phyloP scores from a whole-genome alignment of 2,113 vertebrate species.

The Phainopepla nitens region DNA sequence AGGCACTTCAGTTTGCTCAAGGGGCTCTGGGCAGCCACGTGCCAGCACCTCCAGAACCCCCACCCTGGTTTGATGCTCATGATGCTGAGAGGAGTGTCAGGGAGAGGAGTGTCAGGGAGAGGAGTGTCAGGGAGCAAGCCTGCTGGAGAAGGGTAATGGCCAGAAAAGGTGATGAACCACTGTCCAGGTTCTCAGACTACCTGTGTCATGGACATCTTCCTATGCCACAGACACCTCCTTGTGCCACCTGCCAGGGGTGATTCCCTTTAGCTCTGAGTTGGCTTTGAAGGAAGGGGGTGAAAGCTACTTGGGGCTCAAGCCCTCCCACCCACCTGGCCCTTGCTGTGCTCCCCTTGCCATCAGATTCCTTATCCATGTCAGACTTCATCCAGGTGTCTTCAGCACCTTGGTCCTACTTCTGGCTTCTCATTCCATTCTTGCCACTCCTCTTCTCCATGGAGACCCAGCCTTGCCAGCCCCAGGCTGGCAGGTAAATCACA shows the following conservation, averaged over 20 bases:
- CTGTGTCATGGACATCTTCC: background rate
- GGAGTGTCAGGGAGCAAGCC: accelerated
- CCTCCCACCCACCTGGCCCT: background rate
- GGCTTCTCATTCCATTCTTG: background rate
- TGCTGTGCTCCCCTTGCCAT: background rate
- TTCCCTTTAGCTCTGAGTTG: background rate
- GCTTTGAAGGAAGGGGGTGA: background rate
- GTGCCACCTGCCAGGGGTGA: background rate
- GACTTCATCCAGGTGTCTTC: background rate
- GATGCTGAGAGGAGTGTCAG: background rate
- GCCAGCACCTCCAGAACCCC: background rate
- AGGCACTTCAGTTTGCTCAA: accelerated
- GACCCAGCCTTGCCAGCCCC: background rate
- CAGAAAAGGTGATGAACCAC: background rate
- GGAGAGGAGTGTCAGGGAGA: background rate
- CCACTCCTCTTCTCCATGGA: background rate
- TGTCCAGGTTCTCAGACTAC: background rate
- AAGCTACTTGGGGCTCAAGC: background rate
- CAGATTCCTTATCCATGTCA: background rate
- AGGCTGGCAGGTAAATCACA: background rate
- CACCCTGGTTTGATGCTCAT: background rate
- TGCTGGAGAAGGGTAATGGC: background rate
- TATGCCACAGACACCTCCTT: background rate
- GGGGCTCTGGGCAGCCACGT: accelerated
- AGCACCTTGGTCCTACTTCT: background rate